Base-by-base conservation (phyloP, 2,113 vertebrate species). In the Phylloscopus trochiloides region DNA sequence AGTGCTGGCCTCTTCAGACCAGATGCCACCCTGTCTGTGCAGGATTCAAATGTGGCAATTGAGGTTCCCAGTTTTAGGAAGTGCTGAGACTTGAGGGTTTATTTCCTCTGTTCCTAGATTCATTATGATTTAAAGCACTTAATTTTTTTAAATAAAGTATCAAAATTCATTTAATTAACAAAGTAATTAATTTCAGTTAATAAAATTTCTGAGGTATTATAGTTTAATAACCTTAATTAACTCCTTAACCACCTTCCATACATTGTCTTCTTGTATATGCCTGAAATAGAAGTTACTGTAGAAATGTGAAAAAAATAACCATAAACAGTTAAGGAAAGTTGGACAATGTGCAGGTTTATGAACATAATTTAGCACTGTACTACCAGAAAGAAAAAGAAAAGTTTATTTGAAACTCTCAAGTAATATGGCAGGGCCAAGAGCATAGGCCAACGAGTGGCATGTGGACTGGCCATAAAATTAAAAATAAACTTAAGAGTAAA, bases 401-500 rank as follows among this genome's bases (percentile, higher is more conserved):
- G 1, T 52, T 81, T 57, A 36, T 74, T 91, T 96, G 55, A 87
- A 47, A 77, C 15, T 63, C 42, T 26, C 40, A 34, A 83, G 47
- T 59, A 71, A 88, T 45, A 59, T 22, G 55, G 50, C 36, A 86
- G 48, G 32, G 36, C 43, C 31, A 47, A 65, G 22, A 94, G 22
- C 29, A 74, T 25, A 88, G 79, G 45, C 82, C 67, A 77, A 70
- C 0, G 0, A 4, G 45, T 57, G 68, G 78, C 93, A 92, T 86
- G 86, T 68, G 79, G 65, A 84, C 72, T 0, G 0, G 79, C 96
- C 65, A 86, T 97, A 96, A 96, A 95, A 93, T 93, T 93, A 96
- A 96, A 97, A 97, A 97, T 96, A 97, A 96, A 96, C 93, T 74
- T 43, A 62, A 70, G 88, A 82, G 90, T 92, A 93, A 96, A 96